Evolutionary conservation across 2,888 invertebrate species (phyloP).

Genomic region (Calameuta pallipes): DNA sequence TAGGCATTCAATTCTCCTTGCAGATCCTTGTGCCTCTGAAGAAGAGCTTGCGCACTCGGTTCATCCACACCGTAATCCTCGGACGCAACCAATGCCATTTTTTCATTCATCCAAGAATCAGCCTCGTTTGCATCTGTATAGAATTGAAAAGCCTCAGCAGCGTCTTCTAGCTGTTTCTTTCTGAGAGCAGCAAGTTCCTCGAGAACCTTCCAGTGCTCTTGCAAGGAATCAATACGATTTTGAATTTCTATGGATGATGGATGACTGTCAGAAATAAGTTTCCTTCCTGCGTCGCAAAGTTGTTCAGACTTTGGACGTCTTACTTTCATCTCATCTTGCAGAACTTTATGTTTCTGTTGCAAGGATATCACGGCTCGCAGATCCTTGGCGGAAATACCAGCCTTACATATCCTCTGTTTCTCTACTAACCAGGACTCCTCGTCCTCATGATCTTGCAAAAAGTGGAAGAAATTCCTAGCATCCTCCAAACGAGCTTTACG

Average conservation of each 20-base stretch:
- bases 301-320: conserved; percentile 78
- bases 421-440: conserved; percentile 98
- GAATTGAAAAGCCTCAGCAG: conserved; percentile 94
- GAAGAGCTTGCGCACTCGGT: conserved; percentile 87
- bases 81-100: conserved; percentile 89
- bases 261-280: conserved; percentile 83
- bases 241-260: conserved; percentile 85
- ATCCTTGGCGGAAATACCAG: conserved; percentile 94
- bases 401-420: conserved; percentile 91
- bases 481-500: conserved; percentile 89
- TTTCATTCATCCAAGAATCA: conserved; percentile 97
- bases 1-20: conserved; percentile 92
- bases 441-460: conserved; percentile 96
- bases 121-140: conserved; percentile 98
- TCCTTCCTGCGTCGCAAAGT: conserved; percentile 77
- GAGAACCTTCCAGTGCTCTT: conserved; percentile 91
- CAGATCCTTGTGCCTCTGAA: conserved; percentile 87
- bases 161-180: conserved; percentile 84
- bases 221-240: conserved; percentile 80
- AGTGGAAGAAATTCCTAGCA: conserved; percentile 93
- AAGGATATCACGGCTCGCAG: conserved; percentile 88
- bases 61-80: conserved; percentile 94
- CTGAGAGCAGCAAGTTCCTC: conserved; percentile 82
- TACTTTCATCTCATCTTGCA: conserved; percentile 89
- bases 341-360: conserved; percentile 91